Evolutionary conservation across 2,113 vertebrate species (phyloP).

Genomic region (Scomber japonicus): DNA sequence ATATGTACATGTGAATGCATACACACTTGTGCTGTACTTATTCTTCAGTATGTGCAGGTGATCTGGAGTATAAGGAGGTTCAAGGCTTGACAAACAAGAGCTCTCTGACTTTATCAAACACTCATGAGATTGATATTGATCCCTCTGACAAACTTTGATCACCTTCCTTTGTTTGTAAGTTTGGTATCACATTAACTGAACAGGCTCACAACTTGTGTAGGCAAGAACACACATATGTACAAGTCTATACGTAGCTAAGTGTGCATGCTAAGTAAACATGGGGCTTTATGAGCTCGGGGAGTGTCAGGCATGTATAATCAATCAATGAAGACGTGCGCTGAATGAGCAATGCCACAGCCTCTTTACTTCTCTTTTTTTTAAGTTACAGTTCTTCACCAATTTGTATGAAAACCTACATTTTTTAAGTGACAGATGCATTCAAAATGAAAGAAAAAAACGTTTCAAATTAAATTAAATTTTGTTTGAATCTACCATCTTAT

Average conservation of each 20-base stretch:
- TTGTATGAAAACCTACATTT: background rate
- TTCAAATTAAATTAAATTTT: background rate
- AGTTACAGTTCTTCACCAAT: background rate
- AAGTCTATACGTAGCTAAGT: conserved; percentile 33
- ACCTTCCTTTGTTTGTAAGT: conserved; percentile 5
- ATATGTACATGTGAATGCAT: background rate
- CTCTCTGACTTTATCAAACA: background rate
- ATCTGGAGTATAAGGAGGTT: background rate
- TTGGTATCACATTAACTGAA: conserved; percentile 15
- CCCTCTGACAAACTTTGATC: conserved; percentile 13
- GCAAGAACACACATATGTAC: conserved; percentile 3
- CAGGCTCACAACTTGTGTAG: background rate
- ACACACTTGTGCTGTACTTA: background rate
- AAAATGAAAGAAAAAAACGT: background rate
- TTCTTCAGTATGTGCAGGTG: background rate
- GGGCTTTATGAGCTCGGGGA: conserved; percentile 66
- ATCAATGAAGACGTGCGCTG: conserved; percentile 74
- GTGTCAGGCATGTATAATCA: conserved; percentile 51
- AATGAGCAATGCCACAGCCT: conserved; percentile 58
- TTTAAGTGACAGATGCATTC: background rate
- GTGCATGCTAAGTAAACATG: conserved; percentile 67
- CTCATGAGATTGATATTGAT: conserved; percentile 20
- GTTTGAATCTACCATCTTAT: no score
- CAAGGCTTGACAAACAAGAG: conserved; percentile 10
- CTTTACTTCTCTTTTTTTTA: background rate